Base-by-base conservation (phyloP, 2,888 invertebrate species). In the Eucriotettix oculatus region DNA sequence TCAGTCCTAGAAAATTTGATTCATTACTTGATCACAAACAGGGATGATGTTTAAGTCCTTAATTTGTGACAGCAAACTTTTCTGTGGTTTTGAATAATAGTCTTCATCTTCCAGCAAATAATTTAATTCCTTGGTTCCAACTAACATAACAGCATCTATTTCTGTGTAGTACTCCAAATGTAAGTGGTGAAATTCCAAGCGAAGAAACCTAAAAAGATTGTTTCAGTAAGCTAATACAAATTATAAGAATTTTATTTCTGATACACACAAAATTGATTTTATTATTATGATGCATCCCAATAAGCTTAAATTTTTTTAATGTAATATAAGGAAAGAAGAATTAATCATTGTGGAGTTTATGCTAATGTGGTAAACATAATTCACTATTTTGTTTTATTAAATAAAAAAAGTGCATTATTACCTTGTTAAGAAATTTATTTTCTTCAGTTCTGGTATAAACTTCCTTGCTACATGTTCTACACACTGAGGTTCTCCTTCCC, bases 181-280 rank as follows among this genome's bases (percentile, higher is more conserved):
- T 62, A 80, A 82, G 70, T 91, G 91, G 72, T 91, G 88, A 68
- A 95, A 88, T 73, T 95, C 95, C 64, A 95, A 74, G 66, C 92
- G 81, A 65, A 94, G 74, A 62, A 86, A 78, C 69, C 90, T 90
- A 70, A 64, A 75, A 71, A 62, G 3, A 48, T 48, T 14, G 12
- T 48, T 48, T n/a, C 5, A 5, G 48, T 7, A 14, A n/a, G n/a
- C 3, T 9, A 14, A n/a, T 54, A 16, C 17, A 56, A 43, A 7
- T 72, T 73, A 44, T 67, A 69, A 61, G 1, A 64, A 68, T 69
- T 62, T 75, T 76, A 74, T 29, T 73, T 10, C 54, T 16, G 52
- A 60, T 9, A 40, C 42, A 16, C 54, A 62, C 52, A 29, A 57
- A 42, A 48, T n/a, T 7, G 48, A 29, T 7, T 29, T 29, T 29